Conservation (phyloP, 2,113 vertebrate genomes). For the Ibidorhyncha struthersii region DNA sequence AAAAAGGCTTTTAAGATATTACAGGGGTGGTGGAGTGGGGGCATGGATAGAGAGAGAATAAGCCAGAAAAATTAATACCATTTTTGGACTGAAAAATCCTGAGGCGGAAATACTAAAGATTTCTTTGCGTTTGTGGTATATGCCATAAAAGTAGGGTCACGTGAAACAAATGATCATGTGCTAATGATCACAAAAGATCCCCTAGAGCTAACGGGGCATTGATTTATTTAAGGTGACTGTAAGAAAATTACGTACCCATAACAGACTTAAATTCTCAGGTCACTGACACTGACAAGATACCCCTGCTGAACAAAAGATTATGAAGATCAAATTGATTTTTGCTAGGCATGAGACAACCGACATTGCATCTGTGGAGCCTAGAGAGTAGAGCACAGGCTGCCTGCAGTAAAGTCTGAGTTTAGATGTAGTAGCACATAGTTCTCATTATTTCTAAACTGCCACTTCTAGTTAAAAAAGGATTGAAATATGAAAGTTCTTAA, state of each 20-base stretch:
- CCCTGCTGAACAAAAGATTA: neutral
- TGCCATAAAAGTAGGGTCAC: neutral
- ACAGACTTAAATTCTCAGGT: neutral
- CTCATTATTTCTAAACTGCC: neutral
- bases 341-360: neutral
- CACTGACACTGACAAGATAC: neutral
- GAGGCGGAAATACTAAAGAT: neutral
- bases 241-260: neutral
- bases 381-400: neutral
- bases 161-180: neutral
- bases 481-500: neutral
- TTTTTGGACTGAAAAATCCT: neutral
- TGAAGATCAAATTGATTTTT: neutral
- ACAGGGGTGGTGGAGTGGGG: accelerated
- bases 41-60: neutral
- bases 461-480: neutral
- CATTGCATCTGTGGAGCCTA: neutral
- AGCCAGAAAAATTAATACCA: neutral
- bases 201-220: neutral
- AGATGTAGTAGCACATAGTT: neutral
- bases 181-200: neutral
- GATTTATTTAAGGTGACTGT: neutral
- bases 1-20: neutral
- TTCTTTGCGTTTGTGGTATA: neutral
- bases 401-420: neutral